Evolutionary conservation across 2,113 vertebrate species (phyloP), one percentile per base, ranked within the genome.

Genomic region (Rhagologus leucostigma): DNA sequence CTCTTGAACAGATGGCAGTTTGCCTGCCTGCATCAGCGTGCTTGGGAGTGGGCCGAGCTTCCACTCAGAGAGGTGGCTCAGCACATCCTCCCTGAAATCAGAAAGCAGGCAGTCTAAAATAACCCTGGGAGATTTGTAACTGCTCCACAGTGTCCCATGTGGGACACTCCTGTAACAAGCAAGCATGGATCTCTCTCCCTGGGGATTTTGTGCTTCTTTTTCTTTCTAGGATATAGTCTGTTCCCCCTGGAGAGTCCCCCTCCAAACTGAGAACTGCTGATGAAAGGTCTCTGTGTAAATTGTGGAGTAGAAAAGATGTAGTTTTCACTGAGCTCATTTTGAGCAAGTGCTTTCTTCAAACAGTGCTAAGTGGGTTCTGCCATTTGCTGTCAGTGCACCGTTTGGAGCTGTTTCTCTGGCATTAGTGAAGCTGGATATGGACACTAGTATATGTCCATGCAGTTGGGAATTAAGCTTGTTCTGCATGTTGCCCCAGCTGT

Each of bases 331-430:
- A 59, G 53, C 27, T 65, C 11, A 1, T 76, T 94, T 70, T 77
- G 42, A 86, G 30, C 29, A 30, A 41, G 29, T 29, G 7, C 10
- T 64, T 91, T 37, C n/a, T 62, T 82, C 55, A 70, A 53, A 52
- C 22, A 37, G 8, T 0, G 0, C 35, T 37, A 7, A 32, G 14
- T 39, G 37, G 11, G 7, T 11, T 47, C 41, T 69, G 32, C 30
- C 3, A 0, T 80, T 57, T 78, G 26, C 62, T 70, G 50, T 5
- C 32, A 17, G 16, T 20, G 19, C 44, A 50, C 33, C 41, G 11
- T 76, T 64, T 78, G 47, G 35, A 78, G 35, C 9, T 7, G 42
- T 70, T 80, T 39, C 30, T 69, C 22, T 83, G 90, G 42, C 21
- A 6, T 50, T 27, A 52, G 29, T n/a, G 41, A 42, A 65, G 49